Base-by-base conservation (phyloP, 1,140 invertebrate genomes). In the Ceratoteleas bidentatus region DNA sequence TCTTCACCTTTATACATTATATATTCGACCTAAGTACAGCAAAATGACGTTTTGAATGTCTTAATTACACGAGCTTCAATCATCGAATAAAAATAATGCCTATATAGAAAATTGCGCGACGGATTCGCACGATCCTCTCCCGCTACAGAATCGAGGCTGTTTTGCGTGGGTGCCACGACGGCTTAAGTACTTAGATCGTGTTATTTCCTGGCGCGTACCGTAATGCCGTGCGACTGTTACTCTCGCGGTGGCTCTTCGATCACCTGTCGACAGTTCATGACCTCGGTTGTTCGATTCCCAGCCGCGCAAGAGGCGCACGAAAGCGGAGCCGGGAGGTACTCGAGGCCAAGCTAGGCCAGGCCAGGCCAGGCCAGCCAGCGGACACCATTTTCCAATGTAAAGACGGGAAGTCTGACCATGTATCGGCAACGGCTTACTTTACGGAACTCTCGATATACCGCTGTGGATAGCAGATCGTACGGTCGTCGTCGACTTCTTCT, bases 401-500 rank as follows among this genome's bases (percentile, higher is more conserved):
- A 86, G 74, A 83, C 75, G 76, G 61, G 77, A 83, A 85, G 83
- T 87, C 76, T 86, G 82, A 85, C 73, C 80, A 82, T 77, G 68
- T 82, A 82, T 78, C 80, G 80, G 74, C 80, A 82, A 74, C 80
- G 80, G 74, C 73, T 73, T 78, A 81, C 85, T 81, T 88, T 88
- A 87, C 87, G 87, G 87, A 86, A 88, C 86, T 87, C 69, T 73
- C 72, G 54, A 81, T 83, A 81, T 83, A 88, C 84, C 84, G 84
- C 77, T 84, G 72, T 61, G 58, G n/a, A 77, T 77, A 15, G 52
- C 3, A 70, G 64, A 78, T 85, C 85, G 68, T 68, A 70, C 78
- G 65, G 49, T 58, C 56, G 43, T 47, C 34, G 49, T 53, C 36
- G 50, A 14, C 53, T 68, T 56, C 16, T 72, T 36, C 68, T 40